A percentile compares a stretch with the other conserved stretches of the same genome.
phyloP scores from a whole-genome alignment of 2,888 invertebrate genomes.

The Incurvaria masculella region DNA sequence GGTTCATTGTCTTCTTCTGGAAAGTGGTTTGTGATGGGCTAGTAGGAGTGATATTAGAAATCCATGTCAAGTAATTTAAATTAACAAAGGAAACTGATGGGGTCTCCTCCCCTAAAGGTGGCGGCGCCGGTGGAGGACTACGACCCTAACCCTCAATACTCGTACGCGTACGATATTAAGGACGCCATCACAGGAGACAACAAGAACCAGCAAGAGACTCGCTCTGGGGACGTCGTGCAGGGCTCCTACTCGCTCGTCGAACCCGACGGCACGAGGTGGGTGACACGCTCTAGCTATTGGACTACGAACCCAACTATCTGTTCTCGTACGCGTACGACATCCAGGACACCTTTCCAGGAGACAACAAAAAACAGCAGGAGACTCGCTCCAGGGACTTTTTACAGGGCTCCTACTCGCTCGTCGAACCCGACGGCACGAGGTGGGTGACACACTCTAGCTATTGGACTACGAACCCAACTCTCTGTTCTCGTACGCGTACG shows the following conservation, averaged over 20 bases:
- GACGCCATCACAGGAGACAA: constrained; percentile 62
- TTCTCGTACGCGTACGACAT: constrained; percentile 68
- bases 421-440: constrained; percentile 63
- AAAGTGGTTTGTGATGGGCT: too few relatives aligned
- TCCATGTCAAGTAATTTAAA: too few relatives aligned
- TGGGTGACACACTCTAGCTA: too few relatives aligned
- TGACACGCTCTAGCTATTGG: too few relatives aligned
- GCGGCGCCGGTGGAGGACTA: constrained; percentile 51
- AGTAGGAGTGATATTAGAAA: too few relatives aligned
- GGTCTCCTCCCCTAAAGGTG: constrained; percentile 33
- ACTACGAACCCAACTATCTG: constrained; percentile 62
- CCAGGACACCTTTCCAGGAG: constrained; percentile 63
- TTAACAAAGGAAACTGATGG: too few relatives aligned
- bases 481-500: too few relatives aligned
- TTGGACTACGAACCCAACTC: too few relatives aligned
- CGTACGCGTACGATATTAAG: constrained; percentile 66
- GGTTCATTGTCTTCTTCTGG: too few relatives aligned
- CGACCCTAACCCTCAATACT: constrained; percentile 64
- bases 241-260: constrained; percentile 62
- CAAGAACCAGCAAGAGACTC: constrained; percentile 46
- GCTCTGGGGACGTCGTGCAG: constrained; percentile 61
- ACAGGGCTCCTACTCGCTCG: constrained; percentile 61
- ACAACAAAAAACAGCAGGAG: constrained; percentile 52
- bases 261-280: constrained; percentile 60
- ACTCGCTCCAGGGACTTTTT: constrained; percentile 57